These are phyloP conservation scores for Hirudinaria manillensis DNA, from an alignment of 2,888 invertebrate genomes.

Conservation along the genomic window DNA sequence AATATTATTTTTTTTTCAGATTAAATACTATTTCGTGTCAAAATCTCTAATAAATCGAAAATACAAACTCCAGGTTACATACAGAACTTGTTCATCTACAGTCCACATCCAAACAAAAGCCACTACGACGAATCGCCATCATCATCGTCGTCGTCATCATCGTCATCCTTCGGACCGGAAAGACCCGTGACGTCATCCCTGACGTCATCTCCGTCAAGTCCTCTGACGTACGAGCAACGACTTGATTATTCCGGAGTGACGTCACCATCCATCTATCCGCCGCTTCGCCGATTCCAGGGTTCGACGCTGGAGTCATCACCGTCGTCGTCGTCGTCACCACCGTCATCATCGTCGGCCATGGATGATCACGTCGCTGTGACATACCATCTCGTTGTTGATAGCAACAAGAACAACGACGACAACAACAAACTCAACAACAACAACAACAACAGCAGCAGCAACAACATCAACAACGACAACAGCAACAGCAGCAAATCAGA, in stretches of 20 bases:
- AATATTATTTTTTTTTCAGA: background rate
- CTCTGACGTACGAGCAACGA: background rate
- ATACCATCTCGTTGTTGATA: background rate
- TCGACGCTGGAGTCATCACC: background rate
- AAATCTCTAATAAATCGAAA: background rate
- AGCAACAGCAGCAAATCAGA: background rate
- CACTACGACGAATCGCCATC: background rate
- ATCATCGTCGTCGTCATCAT: constrained; percentile 13
- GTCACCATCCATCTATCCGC: no score
- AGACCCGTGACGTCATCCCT: background rate
- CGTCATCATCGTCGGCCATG: constrained; percentile 20
- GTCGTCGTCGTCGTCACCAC: constrained; percentile 26
- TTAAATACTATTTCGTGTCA: background rate
- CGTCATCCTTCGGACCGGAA: background rate
- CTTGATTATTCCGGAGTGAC: no score
- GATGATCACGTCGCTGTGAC: no score
- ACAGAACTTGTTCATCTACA: constrained; percentile 1
- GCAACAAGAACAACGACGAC: background rate
- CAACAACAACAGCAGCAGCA: constrained; percentile 12
- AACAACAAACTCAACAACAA: background rate
- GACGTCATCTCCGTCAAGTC: background rate
- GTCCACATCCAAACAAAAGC: background rate
- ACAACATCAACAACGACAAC: background rate
- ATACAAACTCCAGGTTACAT: background rate
- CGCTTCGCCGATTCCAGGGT: no score